Percentiles rank a stretch among this genome's conserved stretches.
phyloP scores from a whole-genome alignment of 2,888 invertebrate genomes.

The Harmothoe impar region DNA sequence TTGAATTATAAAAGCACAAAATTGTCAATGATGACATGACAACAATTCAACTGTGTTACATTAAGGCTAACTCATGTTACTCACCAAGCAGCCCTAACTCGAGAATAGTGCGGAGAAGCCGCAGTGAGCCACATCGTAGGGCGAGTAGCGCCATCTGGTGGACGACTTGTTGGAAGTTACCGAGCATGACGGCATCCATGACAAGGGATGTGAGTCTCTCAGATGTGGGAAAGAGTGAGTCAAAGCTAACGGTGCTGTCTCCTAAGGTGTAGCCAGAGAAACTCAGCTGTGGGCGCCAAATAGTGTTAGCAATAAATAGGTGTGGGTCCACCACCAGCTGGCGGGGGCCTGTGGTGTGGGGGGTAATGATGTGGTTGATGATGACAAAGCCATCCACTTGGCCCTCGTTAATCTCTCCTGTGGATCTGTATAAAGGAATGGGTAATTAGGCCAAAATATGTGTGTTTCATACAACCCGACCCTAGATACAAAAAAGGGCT shows the following conservation, averaged over 20 bases:
- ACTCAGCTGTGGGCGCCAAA: conserved; percentile 76
- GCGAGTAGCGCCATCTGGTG: not conserved
- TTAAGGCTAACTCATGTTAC: too few species aligned
- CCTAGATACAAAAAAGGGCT: too few species aligned
- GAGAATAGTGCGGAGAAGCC: not conserved
- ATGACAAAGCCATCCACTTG: conserved; percentile 34
- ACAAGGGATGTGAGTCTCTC: not conserved
- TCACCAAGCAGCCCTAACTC: conserved; percentile 42
- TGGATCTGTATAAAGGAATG: not conserved
- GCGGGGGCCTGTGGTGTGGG: not conserved
- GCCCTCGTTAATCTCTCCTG: conserved; percentile 10
- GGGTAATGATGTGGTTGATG: conserved; percentile 1
- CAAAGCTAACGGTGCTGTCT: not conserved
- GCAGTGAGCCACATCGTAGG: not conserved
- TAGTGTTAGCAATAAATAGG: conserved; percentile 71
- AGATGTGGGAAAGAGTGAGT: not conserved
- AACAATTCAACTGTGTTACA: too few species aligned
- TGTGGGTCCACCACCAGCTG: not conserved
- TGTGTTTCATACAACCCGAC: too few species aligned
- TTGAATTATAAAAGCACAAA: too few species aligned
- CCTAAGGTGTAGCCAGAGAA: conserved; percentile 73
- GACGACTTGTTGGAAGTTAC: not conserved
- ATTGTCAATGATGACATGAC: too few species aligned
- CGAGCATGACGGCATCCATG: not conserved
- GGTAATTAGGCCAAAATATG: too few species aligned